Percentiles rank a stretch among this genome's conserved stretches.
Evolutionary conservation across 2,113 vertebrate species (phyloP).

Genomic region (Alces alces): DNA sequence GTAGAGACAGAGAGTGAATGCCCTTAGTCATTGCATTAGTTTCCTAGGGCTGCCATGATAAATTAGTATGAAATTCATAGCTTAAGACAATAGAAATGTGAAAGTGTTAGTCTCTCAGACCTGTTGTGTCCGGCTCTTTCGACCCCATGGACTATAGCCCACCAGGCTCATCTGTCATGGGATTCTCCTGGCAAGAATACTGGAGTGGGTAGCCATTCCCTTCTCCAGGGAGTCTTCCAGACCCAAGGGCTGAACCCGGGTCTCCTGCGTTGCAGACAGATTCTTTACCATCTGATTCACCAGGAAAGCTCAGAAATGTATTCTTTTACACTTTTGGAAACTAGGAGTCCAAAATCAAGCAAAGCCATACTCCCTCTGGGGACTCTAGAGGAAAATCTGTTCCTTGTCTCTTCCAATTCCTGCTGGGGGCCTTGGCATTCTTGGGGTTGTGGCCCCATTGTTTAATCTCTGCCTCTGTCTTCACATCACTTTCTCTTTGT

Average conservation of each 20-base stretch:
- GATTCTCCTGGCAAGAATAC: neutral
- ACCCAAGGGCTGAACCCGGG: neutral
- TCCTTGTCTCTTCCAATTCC: neutral
- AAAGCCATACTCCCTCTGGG: neutral
- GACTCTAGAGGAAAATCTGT: neutral
- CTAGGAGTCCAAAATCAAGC: neutral
- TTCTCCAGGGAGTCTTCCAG: neutral
- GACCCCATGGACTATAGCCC: neutral
- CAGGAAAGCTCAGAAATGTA: neutral
- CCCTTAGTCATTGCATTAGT: neutral
- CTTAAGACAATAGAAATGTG: neutral
- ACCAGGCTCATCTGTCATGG: neutral
- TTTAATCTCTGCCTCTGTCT: neutral
- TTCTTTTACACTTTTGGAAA: neutral
- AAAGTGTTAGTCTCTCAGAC: neutral
- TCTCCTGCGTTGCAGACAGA: neutral
- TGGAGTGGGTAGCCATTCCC: neutral
- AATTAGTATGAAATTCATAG: neutral
- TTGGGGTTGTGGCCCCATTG: neutral
- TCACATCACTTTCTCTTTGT: neutral
- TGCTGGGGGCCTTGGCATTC: rapidly evolving
- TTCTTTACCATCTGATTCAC: neutral
- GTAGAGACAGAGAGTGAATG: conserved; percentile 18
- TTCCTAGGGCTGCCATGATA: neutral
- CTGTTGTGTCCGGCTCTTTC: rapidly evolving